Evolutionary conservation across 2,797 vertebrate species (phyloP), one percentile per base, ranked within the genome.

Genomic region (Acrossocheilus wenchowensis): DNA sequence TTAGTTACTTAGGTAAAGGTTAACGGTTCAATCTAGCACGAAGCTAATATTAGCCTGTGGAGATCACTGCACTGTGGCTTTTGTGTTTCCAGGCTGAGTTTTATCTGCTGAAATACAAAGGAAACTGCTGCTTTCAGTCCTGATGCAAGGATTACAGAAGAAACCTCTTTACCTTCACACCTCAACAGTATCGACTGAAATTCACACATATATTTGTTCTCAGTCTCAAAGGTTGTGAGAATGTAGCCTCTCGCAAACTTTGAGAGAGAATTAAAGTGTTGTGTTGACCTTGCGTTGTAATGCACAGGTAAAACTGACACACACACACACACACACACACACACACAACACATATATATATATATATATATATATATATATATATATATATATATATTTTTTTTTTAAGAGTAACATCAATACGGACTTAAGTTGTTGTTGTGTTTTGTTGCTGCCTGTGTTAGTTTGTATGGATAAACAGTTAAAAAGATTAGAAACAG

Each of bases 61-160:
- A 26, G 14, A 60, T 66, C 64, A 15, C 48, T 23, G 48, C 39
- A 30, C 50, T 26, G 66, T 26, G 23, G 26, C 52, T 73, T 86
- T 86, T 71, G 50, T 71, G 39, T 69, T 54, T 78, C 71, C n/a
- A 14, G 34, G 1, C 66, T 83, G 36, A 17, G 39, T 15, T 86
- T 52, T 39, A 15, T 68, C 43, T 21, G 50, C 74, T 85, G 50
- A 72, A 72, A 71, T 72, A 73, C 54, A 64, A 85, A 86, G 10
- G 6, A 69, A 74, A 60, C 26, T 66, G 30, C 36, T 54, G 30
- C 74, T 79, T 83, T 86, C 74, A 30, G 57, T 17, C 57, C 80
- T 88, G 81, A 88, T 86, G 80, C 74, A 86, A 88, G 80, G 66
- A 79, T 83, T 86, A 79, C 87, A 78, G 64, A 62, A 86, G 71